Conservation (phyloP, 1,140 invertebrate genomes). For the Rhopalosiphum maidis region DNA sequence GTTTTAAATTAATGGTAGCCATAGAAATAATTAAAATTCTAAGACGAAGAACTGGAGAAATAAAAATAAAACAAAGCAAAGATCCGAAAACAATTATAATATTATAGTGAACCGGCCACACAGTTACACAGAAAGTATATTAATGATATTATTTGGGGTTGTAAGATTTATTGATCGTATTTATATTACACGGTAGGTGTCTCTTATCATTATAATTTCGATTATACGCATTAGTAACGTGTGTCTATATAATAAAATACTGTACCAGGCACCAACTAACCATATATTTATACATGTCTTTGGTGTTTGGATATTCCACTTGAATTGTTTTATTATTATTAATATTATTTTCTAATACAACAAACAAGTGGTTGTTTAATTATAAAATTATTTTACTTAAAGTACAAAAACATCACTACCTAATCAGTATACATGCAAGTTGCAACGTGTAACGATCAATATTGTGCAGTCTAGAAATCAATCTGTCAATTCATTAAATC, state of each 20-base stretch:
- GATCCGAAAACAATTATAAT: slow-evolving; percentile 28
- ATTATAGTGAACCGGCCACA: background rate
- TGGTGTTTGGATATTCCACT: background rate
- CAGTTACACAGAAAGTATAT: background rate
- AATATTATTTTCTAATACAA: background rate
- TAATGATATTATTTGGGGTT: slow-evolving; percentile 2
- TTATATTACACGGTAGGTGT: background rate
- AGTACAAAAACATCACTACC: background rate
- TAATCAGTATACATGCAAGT: background rate
- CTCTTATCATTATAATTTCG: background rate
- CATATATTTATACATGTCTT: background rate
- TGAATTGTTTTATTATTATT: background rate
- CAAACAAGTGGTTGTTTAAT: background rate
- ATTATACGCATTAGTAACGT: background rate
- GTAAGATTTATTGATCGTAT: slow-evolving; percentile 30
- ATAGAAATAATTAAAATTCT: slow-evolving; percentile 10
- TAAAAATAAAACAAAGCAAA: background rate
- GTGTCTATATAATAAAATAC: too few species aligned
- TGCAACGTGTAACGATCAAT: background rate
- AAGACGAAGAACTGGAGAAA: background rate
- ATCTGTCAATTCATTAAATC: background rate
- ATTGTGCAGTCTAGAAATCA: background rate
- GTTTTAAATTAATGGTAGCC: background rate
- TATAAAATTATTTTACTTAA: background rate
- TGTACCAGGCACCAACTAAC: too few species aligned